Conservation (phyloP, 1,140 invertebrate genomes). For the Diabrotica undecimpunctata region DNA sequence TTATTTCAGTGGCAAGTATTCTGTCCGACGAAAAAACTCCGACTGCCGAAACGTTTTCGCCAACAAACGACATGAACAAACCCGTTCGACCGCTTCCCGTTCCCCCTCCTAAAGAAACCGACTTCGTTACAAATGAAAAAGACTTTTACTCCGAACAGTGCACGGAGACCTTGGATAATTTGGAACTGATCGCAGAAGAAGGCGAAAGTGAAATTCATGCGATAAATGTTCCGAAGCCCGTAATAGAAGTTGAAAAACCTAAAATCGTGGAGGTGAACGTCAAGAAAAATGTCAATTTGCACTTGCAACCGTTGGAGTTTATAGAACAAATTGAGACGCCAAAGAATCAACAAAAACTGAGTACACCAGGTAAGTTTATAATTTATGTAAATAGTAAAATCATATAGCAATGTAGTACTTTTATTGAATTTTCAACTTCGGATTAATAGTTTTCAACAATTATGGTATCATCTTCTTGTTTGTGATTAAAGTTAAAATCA, state of each 20-base stretch:
- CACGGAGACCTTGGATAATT: constrained; percentile 40
- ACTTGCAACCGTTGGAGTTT: constrained; percentile 40
- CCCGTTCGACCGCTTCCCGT: constrained; percentile 24
- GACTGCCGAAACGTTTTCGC: constrained; percentile 42
- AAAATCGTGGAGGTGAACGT: not conserved
- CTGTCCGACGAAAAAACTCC: constrained; percentile 48
- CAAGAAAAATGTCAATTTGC: constrained; percentile 33
- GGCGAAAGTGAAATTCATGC: constrained; percentile 21
- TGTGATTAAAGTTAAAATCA: too few relatives aligned
- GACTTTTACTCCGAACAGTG: constrained; percentile 45
- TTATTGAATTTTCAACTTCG: too few relatives aligned
- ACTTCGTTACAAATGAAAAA: constrained; percentile 40
- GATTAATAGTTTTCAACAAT: too few relatives aligned
- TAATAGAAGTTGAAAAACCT: not conserved
- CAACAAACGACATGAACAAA: constrained; percentile 35
- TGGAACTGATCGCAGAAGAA: constrained; percentile 39
- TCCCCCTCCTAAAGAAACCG: constrained; percentile 38
- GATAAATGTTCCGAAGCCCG: not conserved
- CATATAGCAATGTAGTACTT: too few relatives aligned
- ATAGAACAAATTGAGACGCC: constrained; percentile 38
- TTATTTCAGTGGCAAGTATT: constrained; percentile 45
- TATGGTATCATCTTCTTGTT: too few relatives aligned
- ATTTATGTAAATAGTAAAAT: too few relatives aligned
- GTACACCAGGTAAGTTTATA: constrained; percentile 38
- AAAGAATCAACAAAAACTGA: constrained; percentile 40